Percentiles rank a stretch among this genome's conserved stretches.
phyloP scores from a whole-genome alignment of 2,888 invertebrate species.

The Lordiphosa andalusiaca region DNA sequence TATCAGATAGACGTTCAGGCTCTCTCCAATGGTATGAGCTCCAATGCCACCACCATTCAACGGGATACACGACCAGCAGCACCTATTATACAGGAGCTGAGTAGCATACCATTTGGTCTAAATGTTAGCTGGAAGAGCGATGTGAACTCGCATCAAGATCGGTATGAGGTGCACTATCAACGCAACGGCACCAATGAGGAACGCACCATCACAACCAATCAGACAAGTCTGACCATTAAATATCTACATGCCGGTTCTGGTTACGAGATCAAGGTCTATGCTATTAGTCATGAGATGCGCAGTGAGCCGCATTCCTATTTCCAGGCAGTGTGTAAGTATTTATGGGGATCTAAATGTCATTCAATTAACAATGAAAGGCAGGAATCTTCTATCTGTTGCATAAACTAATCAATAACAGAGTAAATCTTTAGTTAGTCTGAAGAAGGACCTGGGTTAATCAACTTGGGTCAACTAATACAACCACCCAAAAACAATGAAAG shows the following conservation, averaged over 20 bases:
- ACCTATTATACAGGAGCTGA: slow-evolving; percentile 91
- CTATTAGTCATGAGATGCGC: slow-evolving; percentile 88
- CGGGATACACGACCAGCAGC: slow-evolving; percentile 92
- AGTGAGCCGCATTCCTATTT: slow-evolving; percentile 93
- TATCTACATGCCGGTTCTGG: slow-evolving; percentile 93
- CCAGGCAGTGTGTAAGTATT: slow-evolving; percentile 87
- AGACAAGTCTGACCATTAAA: slow-evolving; percentile 86
- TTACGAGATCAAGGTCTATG: slow-evolving; percentile 93
- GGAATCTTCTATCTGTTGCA: too few relatives aligned
- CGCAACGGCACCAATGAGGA: slow-evolving; percentile 87
- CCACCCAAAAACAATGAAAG: too few relatives aligned
- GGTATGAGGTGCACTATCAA: slow-evolving; percentile 90
- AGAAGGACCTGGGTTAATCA: too few relatives aligned
- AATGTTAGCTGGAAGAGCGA: slow-evolving; percentile 96
- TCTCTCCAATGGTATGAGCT: slow-evolving; percentile 90
- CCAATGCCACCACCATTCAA: slow-evolving; percentile 86
- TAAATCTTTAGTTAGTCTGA: too few relatives aligned
- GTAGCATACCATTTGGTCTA: slow-evolving; percentile 86
- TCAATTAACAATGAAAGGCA: too few relatives aligned
- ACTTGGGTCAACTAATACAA: too few relatives aligned
- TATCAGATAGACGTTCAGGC: slow-evolving; percentile 92
- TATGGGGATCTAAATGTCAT: too few relatives aligned
- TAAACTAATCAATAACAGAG: too few relatives aligned
- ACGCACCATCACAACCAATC: slow-evolving; percentile 84
- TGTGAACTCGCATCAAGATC: slow-evolving; percentile 92